Conservation (phyloP, 2,888 invertebrate species). For the Salticus scenicus region DNA sequence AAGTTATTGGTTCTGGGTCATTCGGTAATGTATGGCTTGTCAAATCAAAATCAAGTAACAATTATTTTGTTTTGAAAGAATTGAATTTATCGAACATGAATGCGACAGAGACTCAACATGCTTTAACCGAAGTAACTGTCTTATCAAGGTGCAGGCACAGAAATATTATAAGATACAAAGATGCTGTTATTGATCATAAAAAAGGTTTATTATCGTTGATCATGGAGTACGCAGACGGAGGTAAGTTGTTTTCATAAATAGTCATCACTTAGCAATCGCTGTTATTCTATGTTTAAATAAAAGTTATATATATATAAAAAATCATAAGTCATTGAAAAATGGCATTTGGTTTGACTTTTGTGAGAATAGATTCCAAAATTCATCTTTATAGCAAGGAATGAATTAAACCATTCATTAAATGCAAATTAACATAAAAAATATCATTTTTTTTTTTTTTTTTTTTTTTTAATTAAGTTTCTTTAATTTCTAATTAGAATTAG, state of each 20-base stretch:
- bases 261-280: too few species aligned
- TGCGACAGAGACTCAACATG: conserved; percentile 73
- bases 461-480: too few species aligned
- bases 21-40: conserved; percentile 77
- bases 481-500: too few species aligned
- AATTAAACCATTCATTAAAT: too few species aligned
- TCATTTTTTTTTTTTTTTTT: too few species aligned
- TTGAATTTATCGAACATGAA: conserved; percentile 75
- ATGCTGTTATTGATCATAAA: conserved; percentile 77
- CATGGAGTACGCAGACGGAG: conserved; percentile 78
- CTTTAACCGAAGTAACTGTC: conserved; percentile 76
- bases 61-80: conserved; percentile 77
- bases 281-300: too few species aligned
- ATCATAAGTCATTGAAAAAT: too few species aligned
- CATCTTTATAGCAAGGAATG: too few species aligned
- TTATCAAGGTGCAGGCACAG: conserved; percentile 77
- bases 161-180: conserved; percentile 77
- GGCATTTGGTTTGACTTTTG: too few species aligned
- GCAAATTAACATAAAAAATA: too few species aligned
- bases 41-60: conserved; percentile 73
- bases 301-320: too few species aligned
- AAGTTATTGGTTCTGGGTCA: conserved; percentile 77
- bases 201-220: conserved; percentile 76
- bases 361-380: neutral
- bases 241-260: too few species aligned